These are phyloP conservation scores for Sebastes flavidus DNA, from an alignment of 2,797 vertebrate species.

Conservation along the genomic window DNA sequence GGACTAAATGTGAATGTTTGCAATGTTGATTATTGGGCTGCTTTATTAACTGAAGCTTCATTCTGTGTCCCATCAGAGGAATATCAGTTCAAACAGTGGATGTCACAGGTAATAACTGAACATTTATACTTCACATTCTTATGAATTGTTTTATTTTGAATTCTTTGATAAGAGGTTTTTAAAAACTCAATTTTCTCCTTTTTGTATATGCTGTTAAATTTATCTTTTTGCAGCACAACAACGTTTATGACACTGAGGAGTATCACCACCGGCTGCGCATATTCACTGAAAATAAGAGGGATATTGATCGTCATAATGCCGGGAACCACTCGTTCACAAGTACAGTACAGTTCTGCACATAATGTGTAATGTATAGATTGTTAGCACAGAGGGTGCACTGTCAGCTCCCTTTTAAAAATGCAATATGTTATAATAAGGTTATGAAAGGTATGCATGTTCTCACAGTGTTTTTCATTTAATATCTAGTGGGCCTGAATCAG, in stretches of 20 bases:
- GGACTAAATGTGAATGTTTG: not conserved
- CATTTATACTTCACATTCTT: not conserved
- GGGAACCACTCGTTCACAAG: conserved; percentile 68
- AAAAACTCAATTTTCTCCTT: not conserved
- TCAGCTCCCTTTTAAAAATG: not conserved
- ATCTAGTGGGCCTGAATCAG: conserved; percentile 84
- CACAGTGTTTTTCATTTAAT: not conserved
- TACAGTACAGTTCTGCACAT: conserved; percentile 16
- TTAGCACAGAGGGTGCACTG: not conserved
- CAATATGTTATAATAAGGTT: not conserved
- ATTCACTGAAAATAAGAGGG: conserved; percentile 63
- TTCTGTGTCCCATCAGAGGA: conserved; percentile 57
- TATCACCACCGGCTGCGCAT: conserved; percentile 54
- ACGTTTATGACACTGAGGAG: conserved; percentile 39
- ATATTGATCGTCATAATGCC: conserved; percentile 60
- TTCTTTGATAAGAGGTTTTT: not conserved
- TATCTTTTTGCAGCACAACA: conserved; percentile 49
- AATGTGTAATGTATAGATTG: not conserved
- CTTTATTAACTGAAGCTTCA: not conserved
- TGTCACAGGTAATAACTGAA: conserved; percentile 51
- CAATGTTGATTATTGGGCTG: not conserved
- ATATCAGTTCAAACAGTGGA: conserved; percentile 63
- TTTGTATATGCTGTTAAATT: not conserved
- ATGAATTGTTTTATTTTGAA: not conserved
- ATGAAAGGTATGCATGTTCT: not conserved